Conservation (phyloP, 1,140 invertebrate species). For the Euborellia annulipes region DNA sequence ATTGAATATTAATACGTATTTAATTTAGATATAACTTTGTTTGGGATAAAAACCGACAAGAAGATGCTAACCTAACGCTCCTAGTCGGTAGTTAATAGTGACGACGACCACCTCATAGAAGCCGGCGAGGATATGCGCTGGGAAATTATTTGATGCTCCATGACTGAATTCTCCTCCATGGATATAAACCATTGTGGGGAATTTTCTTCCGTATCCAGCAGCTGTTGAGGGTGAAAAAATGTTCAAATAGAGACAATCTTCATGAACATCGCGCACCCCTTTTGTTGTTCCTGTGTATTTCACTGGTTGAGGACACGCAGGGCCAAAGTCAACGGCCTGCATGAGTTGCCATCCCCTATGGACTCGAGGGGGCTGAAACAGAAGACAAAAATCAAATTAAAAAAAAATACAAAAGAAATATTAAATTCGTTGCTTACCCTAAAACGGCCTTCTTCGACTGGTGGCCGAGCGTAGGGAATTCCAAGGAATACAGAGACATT, state of each 20-base stretch:
- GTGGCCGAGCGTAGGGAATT: conserved; percentile 81
- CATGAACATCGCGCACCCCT: conserved; percentile 72
- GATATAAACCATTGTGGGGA: conserved; percentile 94
- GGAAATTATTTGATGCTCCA: conserved; percentile 84
- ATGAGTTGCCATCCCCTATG: conserved; percentile 67
- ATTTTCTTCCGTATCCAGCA: conserved; percentile 50
- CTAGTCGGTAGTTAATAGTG: conserved; percentile 91
- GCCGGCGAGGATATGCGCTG: conserved; percentile 78
- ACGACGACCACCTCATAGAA: conserved; percentile 91
- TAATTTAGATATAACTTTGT: too few relatives aligned
- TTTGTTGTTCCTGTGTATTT: conserved; percentile 62
- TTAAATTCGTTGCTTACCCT: conserved; percentile 36
- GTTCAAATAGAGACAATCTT: conserved; percentile 92
- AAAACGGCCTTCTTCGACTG: conserved; percentile 66
- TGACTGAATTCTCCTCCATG: conserved; percentile 90
- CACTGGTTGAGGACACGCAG: conserved; percentile 82
- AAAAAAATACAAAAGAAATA: conserved; percentile 11
- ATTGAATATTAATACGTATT: too few relatives aligned
- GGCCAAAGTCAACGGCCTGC: conserved; percentile 78
- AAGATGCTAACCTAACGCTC: conserved; percentile 75
- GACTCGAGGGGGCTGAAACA: conserved; percentile 44
- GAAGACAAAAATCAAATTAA: conserved; percentile 20
- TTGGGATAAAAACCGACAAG: too few relatives aligned
- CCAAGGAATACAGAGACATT: conserved; percentile 70
- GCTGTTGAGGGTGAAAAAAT: conserved; percentile 71